A percentile compares a stretch with the other conserved stretches of the same genome.
phyloP scores from a whole-genome alignment of 2,113 vertebrate genomes.

The Bagarius yarrelli region DNA sequence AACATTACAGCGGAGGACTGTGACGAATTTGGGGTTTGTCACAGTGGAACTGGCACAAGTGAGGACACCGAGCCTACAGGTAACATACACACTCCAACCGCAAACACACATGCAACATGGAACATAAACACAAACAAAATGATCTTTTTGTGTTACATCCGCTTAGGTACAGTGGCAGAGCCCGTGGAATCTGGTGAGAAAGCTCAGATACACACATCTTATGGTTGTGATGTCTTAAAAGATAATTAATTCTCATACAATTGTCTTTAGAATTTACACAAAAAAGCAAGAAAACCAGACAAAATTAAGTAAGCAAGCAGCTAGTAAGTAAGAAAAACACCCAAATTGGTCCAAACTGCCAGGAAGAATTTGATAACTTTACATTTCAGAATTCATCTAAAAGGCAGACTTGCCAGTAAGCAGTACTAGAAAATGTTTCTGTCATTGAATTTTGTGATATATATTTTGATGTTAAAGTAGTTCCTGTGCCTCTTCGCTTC shows the following conservation, averaged over 20 bases:
- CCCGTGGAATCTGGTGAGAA: constrained; percentile 48
- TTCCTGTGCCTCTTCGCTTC: not conserved
- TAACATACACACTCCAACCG: constrained; percentile 27
- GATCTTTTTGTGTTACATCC: not conserved
- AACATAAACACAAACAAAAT: not conserved
- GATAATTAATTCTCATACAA: no score
- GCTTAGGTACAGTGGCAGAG: constrained; percentile 29
- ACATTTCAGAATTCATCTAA: no score
- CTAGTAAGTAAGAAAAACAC: no score
- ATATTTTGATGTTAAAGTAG: no score
- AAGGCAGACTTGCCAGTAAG: no score
- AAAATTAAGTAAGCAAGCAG: no score
- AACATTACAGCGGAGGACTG: constrained; percentile 11
- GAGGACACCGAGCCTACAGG: constrained; percentile 49
- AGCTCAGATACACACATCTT: not conserved
- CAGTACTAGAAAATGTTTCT: no score
- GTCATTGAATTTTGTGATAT: no score
- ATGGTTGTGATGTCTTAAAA: not conserved
- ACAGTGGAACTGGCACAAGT: constrained; percentile 29
- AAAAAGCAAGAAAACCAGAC: no score
- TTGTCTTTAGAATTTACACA: no score
- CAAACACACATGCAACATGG: not conserved
- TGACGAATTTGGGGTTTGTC: constrained; percentile 49
- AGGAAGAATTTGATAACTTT: no score
- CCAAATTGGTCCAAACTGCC: no score